Base-by-base conservation (phyloP, 2,797 vertebrate genomes). In the Petrocephalus sullivani region DNA sequence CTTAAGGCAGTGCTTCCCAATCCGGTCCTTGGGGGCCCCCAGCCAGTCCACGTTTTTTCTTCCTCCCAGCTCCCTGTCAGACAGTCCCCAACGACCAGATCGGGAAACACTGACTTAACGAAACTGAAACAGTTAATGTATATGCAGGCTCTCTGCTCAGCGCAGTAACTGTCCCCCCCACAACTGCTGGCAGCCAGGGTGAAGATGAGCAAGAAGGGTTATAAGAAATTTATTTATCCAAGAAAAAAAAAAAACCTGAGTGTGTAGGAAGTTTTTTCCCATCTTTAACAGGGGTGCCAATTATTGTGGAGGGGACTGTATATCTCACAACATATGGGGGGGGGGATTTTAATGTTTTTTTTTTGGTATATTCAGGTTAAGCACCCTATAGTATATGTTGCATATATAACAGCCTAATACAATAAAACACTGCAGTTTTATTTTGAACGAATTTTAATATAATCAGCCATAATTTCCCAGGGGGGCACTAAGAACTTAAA, bases 401-500 rank as follows among this genome's bases (percentile, higher is more conserved):
- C n/a, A 49, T 84, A n/a, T 54, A 49, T 84, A 28, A 84, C n/a
- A 84, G 49, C 46, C 19, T 53, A 54, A 71, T 71, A 16, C 64
- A 71, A 71, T 71, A 71, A 28, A 71, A 71, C 64, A 71, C 10
- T 46, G 33, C 33, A 46, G 41, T 56, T 85, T 85, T 56, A 23
- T 56, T 85, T 57, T 53, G 83, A 85, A 85, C n/a, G 83, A 54
- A 41, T 78, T 78, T 78, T 78, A 46, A 78, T 78, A n/a, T 16
- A 78, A 41, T 78, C 71, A n/a, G 41, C 37, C 41, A 46, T 46
- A 71, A 71, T 71, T 71, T 71, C 64, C 64, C 64, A 37, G 28
- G 12, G 64, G 64, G 64, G 12, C 64, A 71, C 64, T 71, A 78
- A 41, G 71, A 78, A 78, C 71, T 85, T 23, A 85, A 85, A 53